Evolutionary conservation across 1,140 invertebrate genomes (phyloP).

Genomic region (Thaumetopoea pityocampa): DNA sequence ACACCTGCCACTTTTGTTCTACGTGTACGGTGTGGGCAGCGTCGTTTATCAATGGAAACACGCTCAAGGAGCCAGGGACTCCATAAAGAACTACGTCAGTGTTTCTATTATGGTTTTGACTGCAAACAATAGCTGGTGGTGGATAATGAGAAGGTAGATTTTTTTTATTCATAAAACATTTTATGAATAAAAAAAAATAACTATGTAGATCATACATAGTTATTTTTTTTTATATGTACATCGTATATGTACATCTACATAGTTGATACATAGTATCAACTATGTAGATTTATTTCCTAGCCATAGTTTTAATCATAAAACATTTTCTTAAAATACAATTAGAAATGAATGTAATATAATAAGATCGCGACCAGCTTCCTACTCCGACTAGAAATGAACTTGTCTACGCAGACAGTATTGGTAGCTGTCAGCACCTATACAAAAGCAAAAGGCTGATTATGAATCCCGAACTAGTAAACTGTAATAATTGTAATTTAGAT

Average conservation of each 20-base stretch:
- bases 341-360: neutral
- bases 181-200: too few relatives aligned
- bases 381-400: too few relatives aligned
- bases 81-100: constrained; percentile 47
- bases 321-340: neutral
- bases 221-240: neutral
- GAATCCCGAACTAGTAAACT: too few relatives aligned
- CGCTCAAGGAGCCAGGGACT: constrained; percentile 32
- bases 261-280: neutral
- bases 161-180: too few relatives aligned
- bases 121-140: constrained; percentile 47
- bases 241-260: neutral
- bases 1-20: constrained; percentile 35
- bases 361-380: too few relatives aligned
- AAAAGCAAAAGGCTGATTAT: too few relatives aligned
- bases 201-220: too few relatives aligned
- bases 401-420: too few relatives aligned
- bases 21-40: constrained; percentile 43
- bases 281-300: neutral
- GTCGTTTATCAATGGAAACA: constrained; percentile 38
- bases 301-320: neutral
- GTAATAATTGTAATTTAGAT: too few relatives aligned
- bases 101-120: constrained; percentile 35
- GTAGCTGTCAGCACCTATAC: too few relatives aligned
- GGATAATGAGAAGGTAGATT: constrained; percentile 38